Percentiles rank a stretch among this genome's conserved stretches.
phyloP scores from a whole-genome alignment of 2,797 vertebrate species.

The Odontamblyopus rebecca region DNA sequence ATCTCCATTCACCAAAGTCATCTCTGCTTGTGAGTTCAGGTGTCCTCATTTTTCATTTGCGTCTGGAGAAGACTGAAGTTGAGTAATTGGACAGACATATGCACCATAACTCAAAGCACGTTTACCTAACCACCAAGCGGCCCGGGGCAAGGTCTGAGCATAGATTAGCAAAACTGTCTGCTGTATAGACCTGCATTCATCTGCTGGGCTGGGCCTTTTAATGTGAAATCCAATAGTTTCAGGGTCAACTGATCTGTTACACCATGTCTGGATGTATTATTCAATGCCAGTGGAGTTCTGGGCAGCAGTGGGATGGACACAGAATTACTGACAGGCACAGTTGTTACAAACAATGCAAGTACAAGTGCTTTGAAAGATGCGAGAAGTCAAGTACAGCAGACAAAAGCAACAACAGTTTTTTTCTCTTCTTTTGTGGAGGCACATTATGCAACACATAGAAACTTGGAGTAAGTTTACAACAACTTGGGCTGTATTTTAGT shows the following conservation, averaged over 20 bases:
- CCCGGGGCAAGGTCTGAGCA: conserved; percentile 72
- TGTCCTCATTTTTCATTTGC: conserved; percentile 50
- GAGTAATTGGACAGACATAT: conserved; percentile 68
- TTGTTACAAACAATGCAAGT: conserved; percentile 31
- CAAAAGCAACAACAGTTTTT: conserved; percentile 41
- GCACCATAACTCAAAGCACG: conserved; percentile 54
- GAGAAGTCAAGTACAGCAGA: conserved; percentile 35
- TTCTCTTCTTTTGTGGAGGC: conserved; percentile 19
- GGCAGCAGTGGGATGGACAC: conserved; percentile 45
- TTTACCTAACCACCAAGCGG: conserved; percentile 51
- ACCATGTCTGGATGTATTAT: conserved; percentile 70
- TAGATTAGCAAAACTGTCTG: conserved; percentile 68
- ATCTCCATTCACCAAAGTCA: conserved; percentile 16
- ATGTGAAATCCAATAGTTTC: conserved; percentile 74
- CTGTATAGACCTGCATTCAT: conserved; percentile 52
- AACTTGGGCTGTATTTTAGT: background rate
- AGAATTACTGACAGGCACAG: conserved; percentile 37
- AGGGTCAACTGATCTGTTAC: conserved; percentile 74
- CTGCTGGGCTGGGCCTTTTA: conserved; percentile 54
- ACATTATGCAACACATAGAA: conserved; percentile 65
- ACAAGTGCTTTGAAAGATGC: conserved; percentile 45
- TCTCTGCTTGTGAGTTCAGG: conserved; percentile 16
- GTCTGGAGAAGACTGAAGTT: conserved; percentile 43
- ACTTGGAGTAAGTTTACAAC: conserved; percentile 34
- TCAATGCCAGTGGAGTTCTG: conserved; percentile 52